Base-by-base conservation (phyloP, 1,140 invertebrate species). In the Heterodera schachtii region DNA sequence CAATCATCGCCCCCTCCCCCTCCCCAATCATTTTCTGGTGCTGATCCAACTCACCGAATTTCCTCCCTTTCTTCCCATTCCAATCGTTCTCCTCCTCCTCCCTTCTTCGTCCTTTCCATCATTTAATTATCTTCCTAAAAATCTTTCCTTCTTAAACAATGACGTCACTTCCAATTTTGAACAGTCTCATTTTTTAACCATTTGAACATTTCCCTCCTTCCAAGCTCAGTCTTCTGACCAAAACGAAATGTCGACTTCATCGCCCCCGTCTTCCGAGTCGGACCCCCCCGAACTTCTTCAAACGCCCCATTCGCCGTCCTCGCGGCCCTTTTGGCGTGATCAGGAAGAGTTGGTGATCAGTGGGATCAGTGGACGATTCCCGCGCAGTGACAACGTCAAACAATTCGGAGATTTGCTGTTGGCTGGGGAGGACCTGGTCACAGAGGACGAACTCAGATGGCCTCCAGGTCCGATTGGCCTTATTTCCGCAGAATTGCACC, bases 341-440 rank as follows among this genome's bases (percentile, higher is more conserved):
- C 88, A 89, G 80, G 94, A 95, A 77, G 95, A 95, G 71, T 93
- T 97, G 81, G 95, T 95, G 71, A 94, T 97, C 82, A 93, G 93
- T 75, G 96, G 96, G 60, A 93, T 97, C 86, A 96, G 95, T 60
- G 95, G 95, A 78, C 93, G 95, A 84, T 92, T 97, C 81, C 96
- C 96, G 0, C 94, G 97, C 90, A 95, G 94, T 66, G 92, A 93
- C 75, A 94, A 93, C 87, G 94, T 97, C 81, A 47, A 78, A 64
- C 95, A 97, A 90, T 97, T 98, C 90, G 94, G 93, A 84, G 91
- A 95, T 82, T 93, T 95, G 87, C 92, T 98, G 16, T 94, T 95
- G 88, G 93, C 93, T 64, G 94, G 94, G 19, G 92, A 95, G 7
- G 95, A 98, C 90, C 93, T 98, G 91, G 93, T 97, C 67, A 96